Percentiles rank a stretch among this genome's conserved stretches.
These are phyloP conservation scores for Drosophila triauraria DNA, from an alignment of 1,140 invertebrate genomes.

Conservation along the genomic window DNA sequence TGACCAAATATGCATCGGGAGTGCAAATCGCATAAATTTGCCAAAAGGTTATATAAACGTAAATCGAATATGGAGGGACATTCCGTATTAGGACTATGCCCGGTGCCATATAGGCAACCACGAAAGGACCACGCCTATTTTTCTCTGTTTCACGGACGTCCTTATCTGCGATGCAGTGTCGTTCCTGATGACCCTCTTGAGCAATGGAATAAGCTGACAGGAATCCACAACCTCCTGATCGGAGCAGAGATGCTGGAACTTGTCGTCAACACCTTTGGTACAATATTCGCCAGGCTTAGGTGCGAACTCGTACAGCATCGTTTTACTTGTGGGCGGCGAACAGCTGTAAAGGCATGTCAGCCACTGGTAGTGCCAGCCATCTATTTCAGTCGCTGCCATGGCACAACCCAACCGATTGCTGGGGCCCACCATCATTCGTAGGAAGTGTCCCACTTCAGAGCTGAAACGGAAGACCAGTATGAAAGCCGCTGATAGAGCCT, in stretches of 20 bases:
- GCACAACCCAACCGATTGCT: conserved; percentile 3
- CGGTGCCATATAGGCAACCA: no score
- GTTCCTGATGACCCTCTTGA: no score
- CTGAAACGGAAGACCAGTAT: not conserved
- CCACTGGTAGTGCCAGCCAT: not conserved
- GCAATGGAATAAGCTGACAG: not conserved
- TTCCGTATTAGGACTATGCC: no score
- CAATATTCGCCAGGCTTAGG: not conserved
- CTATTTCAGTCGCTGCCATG: not conserved
- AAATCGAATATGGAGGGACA: no score
- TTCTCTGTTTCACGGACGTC: no score
- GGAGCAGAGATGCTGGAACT: conserved; percentile 3
- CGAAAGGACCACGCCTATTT: no score
- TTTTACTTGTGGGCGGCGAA: not conserved
- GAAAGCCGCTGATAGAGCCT: no score
- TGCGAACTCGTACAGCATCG: not conserved
- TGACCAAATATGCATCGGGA: no score
- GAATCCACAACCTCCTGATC: not conserved
- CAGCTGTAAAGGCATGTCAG: conserved; percentile 5
- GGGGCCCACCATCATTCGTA: conserved; percentile 9
- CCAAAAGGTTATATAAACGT: no score
- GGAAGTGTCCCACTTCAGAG: not conserved
- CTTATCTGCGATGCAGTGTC: no score
- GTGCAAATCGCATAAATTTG: no score
- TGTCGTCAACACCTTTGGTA: not conserved